Evolutionary conservation across 2,113 vertebrate species (phyloP), one percentile per base, ranked within the genome.

Genomic region (Oreochromis aureus): DNA sequence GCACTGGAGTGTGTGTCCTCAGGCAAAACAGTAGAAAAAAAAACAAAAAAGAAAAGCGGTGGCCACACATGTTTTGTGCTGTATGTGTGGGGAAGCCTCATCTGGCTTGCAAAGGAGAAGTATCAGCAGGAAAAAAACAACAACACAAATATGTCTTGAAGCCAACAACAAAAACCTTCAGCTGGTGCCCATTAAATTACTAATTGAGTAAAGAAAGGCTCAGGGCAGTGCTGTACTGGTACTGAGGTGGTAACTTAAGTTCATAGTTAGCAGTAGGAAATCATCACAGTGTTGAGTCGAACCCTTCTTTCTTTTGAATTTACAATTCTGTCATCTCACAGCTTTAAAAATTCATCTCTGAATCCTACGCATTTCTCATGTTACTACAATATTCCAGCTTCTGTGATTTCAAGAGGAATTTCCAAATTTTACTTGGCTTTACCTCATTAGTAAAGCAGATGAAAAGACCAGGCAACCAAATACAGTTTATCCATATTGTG

Each of bases 11-110:
- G 39, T 39, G 83, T 61, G 82, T 58, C 89, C 81, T 81, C 39
- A 6, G 83, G 87, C 54, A 61, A 66, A 86, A 82, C n/a, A 5
- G 13, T 81, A 32, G 83, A 59, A 73, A 18, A 36, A 83, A 46
- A 44, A 3, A 54, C 1, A 39, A 48, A 34, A 84, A 36, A 3
- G 2, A 44, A 53, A 69, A 24, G 73, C 36, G 32, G 76, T 55
- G 84, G 83, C 82, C 84, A 73, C 89, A 90, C 59, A 89, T 79
- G 76, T 56, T 44, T 85, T 56, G 41, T 90, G 80, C 27, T 89
- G 86, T 87, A 82, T 89, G 81, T 86, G 85, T 83, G 83, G 56
- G 66, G 16, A 89, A 80, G 83, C 34, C 85, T 94, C 73, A 83
- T 88, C 82, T 88, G 86, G 53, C 27, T 87, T 76, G 53, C 10